A percentile compares a stretch with the other conserved stretches of the same genome.
Evolutionary conservation across 2,888 invertebrate genomes (phyloP).

Genomic region (Ophioninae sp.): DNA sequence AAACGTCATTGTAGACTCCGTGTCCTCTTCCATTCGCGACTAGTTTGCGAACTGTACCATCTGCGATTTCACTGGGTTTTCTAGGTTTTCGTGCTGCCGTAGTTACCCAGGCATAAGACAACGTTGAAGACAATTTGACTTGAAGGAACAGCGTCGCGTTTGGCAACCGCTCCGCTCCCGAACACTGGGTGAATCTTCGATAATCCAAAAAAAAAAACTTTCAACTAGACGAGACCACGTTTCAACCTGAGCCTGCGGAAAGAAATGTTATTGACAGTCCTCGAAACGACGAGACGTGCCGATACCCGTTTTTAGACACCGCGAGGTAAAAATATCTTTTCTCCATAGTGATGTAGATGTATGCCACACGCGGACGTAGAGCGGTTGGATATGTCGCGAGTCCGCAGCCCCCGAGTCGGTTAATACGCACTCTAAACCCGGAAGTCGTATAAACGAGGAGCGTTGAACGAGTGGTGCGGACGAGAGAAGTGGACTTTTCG

Average conservation of each 20-base stretch:
- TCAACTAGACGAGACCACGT: not conserved
- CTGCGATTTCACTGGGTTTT: not conserved
- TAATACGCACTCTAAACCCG: conserved; percentile 59
- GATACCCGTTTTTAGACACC: not conserved
- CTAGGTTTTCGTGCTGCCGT: not conserved
- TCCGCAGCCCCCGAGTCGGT: conserved; percentile 32
- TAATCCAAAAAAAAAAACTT: not conserved
- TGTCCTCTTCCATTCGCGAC: not conserved
- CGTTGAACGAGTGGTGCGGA: conserved; percentile 38
- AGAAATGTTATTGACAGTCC: not conserved
- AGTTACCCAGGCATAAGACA: not conserved
- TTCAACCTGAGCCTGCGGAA: not conserved
- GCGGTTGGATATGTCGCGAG: conserved; percentile 29
- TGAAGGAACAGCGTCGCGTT: not conserved
- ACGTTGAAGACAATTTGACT: not conserved
- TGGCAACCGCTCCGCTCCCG: not conserved
- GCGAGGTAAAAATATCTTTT: not conserved
- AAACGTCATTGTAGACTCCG: not conserved
- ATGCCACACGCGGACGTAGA: not conserved
- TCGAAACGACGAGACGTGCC: not conserved
- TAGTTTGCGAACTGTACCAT: not conserved
- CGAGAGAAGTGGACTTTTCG: conserved; percentile 33
- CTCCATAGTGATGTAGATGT: not conserved
- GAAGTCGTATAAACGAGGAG: conserved; percentile 49
- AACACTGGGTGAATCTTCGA: not conserved